A percentile compares a stretch with the other conserved stretches of the same genome.
Evolutionary conservation across 2,888 invertebrate genomes (phyloP).

Genomic region (Cantharis lateralis): DNA sequence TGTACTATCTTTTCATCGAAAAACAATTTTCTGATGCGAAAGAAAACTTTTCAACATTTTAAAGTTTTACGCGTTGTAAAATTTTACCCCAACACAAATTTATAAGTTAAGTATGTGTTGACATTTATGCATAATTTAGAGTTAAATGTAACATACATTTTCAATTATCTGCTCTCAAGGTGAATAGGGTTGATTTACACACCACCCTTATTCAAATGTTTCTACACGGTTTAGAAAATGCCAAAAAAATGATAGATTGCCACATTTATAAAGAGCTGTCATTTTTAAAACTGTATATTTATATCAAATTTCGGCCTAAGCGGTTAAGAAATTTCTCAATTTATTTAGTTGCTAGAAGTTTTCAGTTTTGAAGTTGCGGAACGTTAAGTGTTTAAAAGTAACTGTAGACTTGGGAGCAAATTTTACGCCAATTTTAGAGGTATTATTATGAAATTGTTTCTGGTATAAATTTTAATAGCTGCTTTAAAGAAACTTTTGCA

Average conservation of each 20-base stretch:
- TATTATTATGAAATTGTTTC: conserved; percentile 10
- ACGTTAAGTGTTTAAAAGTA: conserved; percentile 9
- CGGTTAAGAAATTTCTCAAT: conserved; percentile 19
- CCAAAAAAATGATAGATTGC: conserved; percentile 23
- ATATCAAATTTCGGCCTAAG: conserved; percentile 14
- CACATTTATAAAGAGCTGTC: conserved; percentile 21
- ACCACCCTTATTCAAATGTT: neutral
- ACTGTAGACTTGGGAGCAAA: conserved; percentile 1
- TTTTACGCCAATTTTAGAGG: conserved; percentile 1
- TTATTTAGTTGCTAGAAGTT: conserved; percentile 7
- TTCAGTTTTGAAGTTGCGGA: conserved; percentile 5
- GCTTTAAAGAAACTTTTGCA: conserved; percentile 10
- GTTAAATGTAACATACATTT: conserved; percentile 12
- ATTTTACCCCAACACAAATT: neutral
- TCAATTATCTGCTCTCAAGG: conserved; percentile 6
- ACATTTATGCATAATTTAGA: conserved; percentile 2
- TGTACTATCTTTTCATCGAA: neutral
- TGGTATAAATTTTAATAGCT: conserved; percentile 20
- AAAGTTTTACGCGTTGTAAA: neutral
- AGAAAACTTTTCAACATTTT: neutral
- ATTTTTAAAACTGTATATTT: conserved; percentile 16
- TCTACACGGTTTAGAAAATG: conserved; percentile 6
- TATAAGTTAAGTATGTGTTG: neutral
- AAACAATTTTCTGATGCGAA: neutral
- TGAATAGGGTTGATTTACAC: neutral